Conservation (phyloP, 2,113 vertebrate species). For the Pluvialis apricaria region DNA sequence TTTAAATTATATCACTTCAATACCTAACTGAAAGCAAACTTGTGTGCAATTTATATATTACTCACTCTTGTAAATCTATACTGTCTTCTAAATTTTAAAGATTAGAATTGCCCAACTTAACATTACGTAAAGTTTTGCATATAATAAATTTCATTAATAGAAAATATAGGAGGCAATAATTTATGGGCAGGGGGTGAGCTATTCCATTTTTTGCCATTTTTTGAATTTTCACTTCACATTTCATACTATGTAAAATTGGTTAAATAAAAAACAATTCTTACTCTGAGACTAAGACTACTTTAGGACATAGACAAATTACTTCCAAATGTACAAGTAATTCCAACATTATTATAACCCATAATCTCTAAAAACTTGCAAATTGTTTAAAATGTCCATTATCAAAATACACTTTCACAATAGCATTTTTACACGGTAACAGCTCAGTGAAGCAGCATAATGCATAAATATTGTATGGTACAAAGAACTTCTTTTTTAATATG, state of each 20-base stretch:
- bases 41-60: background rate
- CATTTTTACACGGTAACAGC: background rate
- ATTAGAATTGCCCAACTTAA: background rate
- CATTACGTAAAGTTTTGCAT: background rate
- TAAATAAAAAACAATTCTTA: background rate
- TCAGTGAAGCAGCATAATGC: background rate
- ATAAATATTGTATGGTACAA: background rate
- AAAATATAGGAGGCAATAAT: background rate
- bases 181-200: background rate
- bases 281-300: background rate
- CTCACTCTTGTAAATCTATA: fast-evolving
- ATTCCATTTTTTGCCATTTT: background rate
- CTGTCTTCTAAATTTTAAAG: background rate
- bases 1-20: background rate
- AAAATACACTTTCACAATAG: background rate
- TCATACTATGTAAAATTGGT: background rate
- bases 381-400: background rate
- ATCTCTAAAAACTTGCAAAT: background rate
- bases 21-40: background rate
- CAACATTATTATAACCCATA: background rate
- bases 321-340: background rate
- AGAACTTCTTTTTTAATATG: background rate
- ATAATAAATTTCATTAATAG: background rate
- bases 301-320: background rate
- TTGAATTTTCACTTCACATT: background rate